Evolutionary conservation across 2,888 invertebrate species (phyloP).

Genomic region (Melolontha melolontha): DNA sequence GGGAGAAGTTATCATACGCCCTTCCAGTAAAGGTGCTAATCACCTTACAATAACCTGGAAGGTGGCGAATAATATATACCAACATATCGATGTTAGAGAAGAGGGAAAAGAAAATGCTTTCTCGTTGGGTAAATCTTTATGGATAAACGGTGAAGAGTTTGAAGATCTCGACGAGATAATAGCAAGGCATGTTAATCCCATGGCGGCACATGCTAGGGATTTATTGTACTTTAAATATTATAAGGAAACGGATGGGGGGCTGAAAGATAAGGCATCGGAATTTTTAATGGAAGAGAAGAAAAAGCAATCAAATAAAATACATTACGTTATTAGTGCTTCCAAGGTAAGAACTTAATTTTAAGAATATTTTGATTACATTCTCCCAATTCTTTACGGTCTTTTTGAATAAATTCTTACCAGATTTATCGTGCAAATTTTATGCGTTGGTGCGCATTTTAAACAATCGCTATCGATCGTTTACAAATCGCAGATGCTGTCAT

Average conservation of each 20-base stretch:
- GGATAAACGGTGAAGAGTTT: conserved; percentile 93
- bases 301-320: conserved; percentile 88
- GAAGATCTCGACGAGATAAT: conserved; percentile 99
- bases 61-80: conserved; percentile 92
- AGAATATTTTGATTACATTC: too few relatives aligned
- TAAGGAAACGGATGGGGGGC: conserved; percentile 80
- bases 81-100: conserved; percentile 96
- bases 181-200: conserved; percentile 94
- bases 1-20: conserved; percentile 96
- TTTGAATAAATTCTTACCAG: too few relatives aligned
- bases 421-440: too few relatives aligned
- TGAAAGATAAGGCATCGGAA: conserved; percentile 90
- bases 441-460: too few relatives aligned
- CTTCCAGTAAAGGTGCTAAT: conserved; percentile 96
- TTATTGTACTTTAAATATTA: conserved; percentile 93
- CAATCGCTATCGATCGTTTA: too few relatives aligned
- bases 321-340: conserved; percentile 86
- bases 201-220: conserved; percentile 94
- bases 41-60: conserved; percentile 99
- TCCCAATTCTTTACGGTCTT: too few relatives aligned
- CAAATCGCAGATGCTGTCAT: too few relatives aligned
- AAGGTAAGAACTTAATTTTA: conserved; percentile 70
- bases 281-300: conserved; percentile 88
- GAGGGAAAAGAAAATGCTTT: conserved; percentile 97
- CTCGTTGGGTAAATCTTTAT: conserved; percentile 87